phyloP scores from a whole-genome alignment of 2,797 vertebrate species.

The Chromis chromis region DNA sequence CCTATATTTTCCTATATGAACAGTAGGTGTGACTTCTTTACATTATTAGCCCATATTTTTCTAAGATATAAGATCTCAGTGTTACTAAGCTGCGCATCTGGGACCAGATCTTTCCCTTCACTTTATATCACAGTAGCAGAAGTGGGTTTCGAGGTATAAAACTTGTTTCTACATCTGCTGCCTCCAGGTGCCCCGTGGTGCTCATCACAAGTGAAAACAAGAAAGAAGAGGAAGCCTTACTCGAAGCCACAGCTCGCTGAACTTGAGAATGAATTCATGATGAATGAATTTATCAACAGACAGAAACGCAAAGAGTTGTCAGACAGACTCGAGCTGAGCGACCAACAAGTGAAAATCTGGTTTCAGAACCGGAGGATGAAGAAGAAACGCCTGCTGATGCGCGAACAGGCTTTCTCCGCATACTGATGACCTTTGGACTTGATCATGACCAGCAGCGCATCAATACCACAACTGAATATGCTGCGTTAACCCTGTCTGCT shows the following conservation, averaged over 20 bases:
- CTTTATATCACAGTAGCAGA: not conserved
- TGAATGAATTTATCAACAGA: slow-evolving; percentile 95
- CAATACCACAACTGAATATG: slow-evolving; percentile 1
- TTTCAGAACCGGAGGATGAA: slow-evolving; percentile 94
- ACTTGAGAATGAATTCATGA: slow-evolving; percentile 94
- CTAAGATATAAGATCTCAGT: not conserved
- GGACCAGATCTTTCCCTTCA: not conserved
- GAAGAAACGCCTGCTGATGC: slow-evolving; percentile 93
- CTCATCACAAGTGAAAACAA: slow-evolving; percentile 88
- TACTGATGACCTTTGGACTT: slow-evolving; percentile 85
- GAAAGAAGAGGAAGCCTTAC: slow-evolving; percentile 97
- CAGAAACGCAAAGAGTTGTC: slow-evolving; percentile 95
- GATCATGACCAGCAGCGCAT: slow-evolving; percentile 71
- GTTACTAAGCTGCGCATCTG: not conserved
- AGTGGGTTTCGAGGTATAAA: slow-evolving; percentile 41
- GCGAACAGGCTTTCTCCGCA: slow-evolving; percentile 90
- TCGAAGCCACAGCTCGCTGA: slow-evolving; percentile 94
- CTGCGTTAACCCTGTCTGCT: not conserved
- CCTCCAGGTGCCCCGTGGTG: slow-evolving; percentile 90
- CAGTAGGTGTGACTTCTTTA: not conserved
- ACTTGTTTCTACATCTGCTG: slow-evolving; percentile 37
- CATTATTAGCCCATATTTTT: not conserved
- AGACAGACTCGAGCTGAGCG: slow-evolving; percentile 90
- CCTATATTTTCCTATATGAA: not conserved
- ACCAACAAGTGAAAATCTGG: slow-evolving; percentile 90